Base-by-base conservation (phyloP, 2,113 vertebrate species). In the Cacatua alba region DNA sequence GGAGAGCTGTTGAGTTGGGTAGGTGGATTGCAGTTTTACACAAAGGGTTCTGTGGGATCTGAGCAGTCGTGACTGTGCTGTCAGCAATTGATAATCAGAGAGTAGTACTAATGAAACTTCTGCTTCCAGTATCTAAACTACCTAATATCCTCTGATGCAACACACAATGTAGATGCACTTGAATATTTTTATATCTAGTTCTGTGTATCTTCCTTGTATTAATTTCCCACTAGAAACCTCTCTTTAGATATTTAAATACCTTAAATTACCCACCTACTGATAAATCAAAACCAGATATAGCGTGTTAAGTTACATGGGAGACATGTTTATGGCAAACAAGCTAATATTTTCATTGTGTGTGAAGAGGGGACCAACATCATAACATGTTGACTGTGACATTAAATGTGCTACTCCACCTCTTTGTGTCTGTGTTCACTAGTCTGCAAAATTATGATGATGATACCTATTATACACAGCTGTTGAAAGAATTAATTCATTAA, bases 401-500 rank as follows among this genome's bases (percentile, higher is more conserved):
- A 51, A 93, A 90, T 68, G 62, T 71, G 33, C 72, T 78, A 41
- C 69, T 13, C 60, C 90, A 64, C 79, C n/a, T 79, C 76, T 94
- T 82, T 76, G 51, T 78, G 72, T 91, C 68, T 93, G 43, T 81
- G 87, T 83, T 92, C 74, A 93, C 68, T 68, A 86, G 80, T 68
- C 77, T 5, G 5, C 82, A 86, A 93, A 95, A 88, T 92, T 90
- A 85, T 68, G 49, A 79, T 92, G 80, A 78, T 96, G 82, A 93
- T 88, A 82, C 60, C 69, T 81, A 81, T 95, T 96, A 83, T 78
- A 63, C 21, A 81, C 35, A 90, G 76, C 39, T 64, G 43, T 49
- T 79, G 44, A 88, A 82, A 52, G 43, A 93, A 86, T 95, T 94
- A 96, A 95, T 96, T 94, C 68, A 88, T 95, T 97, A 86, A 68